Evolutionary conservation across 2,113 vertebrate genomes (phyloP).

Genomic region (Gyps fulvus): DNA sequence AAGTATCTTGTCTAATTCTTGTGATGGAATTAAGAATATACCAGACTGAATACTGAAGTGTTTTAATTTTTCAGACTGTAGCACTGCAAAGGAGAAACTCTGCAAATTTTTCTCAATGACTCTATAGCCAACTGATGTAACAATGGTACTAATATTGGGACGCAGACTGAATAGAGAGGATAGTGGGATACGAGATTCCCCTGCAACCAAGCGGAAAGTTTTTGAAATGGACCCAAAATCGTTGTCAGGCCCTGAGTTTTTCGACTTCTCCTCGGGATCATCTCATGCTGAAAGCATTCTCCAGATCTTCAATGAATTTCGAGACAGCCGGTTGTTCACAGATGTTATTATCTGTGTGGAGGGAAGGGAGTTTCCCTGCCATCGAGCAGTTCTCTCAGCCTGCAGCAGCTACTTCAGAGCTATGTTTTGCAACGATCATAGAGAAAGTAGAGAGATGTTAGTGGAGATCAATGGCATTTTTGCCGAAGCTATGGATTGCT

Average conservation of each 20-base stretch:
- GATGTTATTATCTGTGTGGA: slow-evolving; percentile 95
- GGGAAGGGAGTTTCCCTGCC: slow-evolving; percentile 92
- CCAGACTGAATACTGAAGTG: slow-evolving; percentile 12
- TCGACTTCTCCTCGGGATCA: slow-evolving; percentile 93
- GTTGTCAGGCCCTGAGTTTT: slow-evolving; percentile 82
- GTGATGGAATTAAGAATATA: neutral
- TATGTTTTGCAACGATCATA: slow-evolving; percentile 95
- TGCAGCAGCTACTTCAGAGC: slow-evolving; percentile 96
- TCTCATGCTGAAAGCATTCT: slow-evolving; percentile 94
- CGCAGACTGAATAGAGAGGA: slow-evolving; percentile 94
- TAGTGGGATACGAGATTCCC: slow-evolving; percentile 88
- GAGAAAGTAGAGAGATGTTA: slow-evolving; percentile 91
- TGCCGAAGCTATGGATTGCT: slow-evolving; percentile 97
- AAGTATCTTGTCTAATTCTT: neutral
- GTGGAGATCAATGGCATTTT: slow-evolving; percentile 95
- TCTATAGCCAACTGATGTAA: slow-evolving; percentile 78
- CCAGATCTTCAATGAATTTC: slow-evolving; percentile 96
- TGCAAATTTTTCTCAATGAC: slow-evolving; percentile 69
- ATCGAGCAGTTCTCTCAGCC: slow-evolving; percentile 90
- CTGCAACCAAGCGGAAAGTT: slow-evolving; percentile 95
- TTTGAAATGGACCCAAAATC: slow-evolving; percentile 95
- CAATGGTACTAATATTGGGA: slow-evolving; percentile 98
- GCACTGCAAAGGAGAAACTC: slow-evolving; percentile 41
- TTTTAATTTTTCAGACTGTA: slow-evolving; percentile 40
- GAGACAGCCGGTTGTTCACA: slow-evolving; percentile 90